Evolutionary conservation across 1,140 invertebrate genomes (phyloP).

Genomic region (Aethina tumida): DNA sequence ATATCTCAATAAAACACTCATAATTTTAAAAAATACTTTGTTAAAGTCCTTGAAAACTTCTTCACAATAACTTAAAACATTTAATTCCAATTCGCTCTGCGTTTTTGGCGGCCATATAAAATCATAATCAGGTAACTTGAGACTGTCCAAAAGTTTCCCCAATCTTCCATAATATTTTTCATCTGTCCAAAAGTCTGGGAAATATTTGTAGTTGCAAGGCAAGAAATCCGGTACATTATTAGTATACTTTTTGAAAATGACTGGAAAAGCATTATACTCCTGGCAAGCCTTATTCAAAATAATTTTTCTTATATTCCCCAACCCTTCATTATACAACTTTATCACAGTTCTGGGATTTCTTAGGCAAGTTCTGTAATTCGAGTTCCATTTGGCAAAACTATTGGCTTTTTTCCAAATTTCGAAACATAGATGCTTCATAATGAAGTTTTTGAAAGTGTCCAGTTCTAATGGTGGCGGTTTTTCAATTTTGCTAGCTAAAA

Average conservation of each 20-base stretch:
- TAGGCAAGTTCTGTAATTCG: constrained; percentile 37
- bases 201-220: constrained; percentile 44
- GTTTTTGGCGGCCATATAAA: constrained; percentile 26
- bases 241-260: constrained; percentile 40
- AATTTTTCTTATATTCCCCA: constrained; percentile 48
- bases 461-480: constrained; percentile 45
- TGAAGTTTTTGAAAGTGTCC: constrained; percentile 45
- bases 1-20: constrained; percentile 19
- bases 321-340: constrained; percentile 52
- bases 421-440: constrained; percentile 47
- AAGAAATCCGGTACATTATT: constrained; percentile 27
- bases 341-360: constrained; percentile 48
- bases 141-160: constrained; percentile 13
- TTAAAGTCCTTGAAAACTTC: constrained; percentile 19
- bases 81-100: constrained; percentile 17
- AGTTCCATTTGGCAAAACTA: constrained; percentile 40
- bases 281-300: constrained; percentile 42
- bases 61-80: constrained; percentile 23
- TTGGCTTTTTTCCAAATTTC: constrained; percentile 55
- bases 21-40: constrained; percentile 18
- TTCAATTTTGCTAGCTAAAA: constrained; percentile 46
- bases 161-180: constrained; percentile 18
- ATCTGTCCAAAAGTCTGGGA: constrained; percentile 42
- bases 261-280: constrained; percentile 40
- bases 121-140: constrained; percentile 26